Evolutionary conservation across 2,113 vertebrate genomes (phyloP), one percentile per base, ranked within the genome.

Genomic region (Corydoras sp.): DNA sequence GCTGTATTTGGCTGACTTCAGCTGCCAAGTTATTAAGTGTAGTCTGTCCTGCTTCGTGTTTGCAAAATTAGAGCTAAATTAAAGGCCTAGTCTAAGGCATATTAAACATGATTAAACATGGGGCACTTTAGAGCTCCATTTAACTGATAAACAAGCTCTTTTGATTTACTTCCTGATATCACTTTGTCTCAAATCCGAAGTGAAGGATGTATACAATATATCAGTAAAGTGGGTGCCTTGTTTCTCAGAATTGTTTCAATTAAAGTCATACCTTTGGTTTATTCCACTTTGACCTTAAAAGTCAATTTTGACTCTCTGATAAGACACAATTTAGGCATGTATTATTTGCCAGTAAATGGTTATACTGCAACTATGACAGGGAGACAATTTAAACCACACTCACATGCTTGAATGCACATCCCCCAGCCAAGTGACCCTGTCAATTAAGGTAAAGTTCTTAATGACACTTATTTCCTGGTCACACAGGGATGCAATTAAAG

Each of bases 91-190:
- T 68, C 32, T 60, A 55, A 30, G 58, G 65, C 69, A 79, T 69
- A 76, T 76, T 56, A 79, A 69, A 43, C 35, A 43, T 58, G 58
- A 75, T 69, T 76, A 65, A 72, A 64, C 65, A 75, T 14, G 15
- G 43, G 3, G 61, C 59, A 32, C 56, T 65, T 43, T 59, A 60
- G 32, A 70, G 60, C 56, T 70, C 51, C 58, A 74, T 65, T 71
- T 77, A 77, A 61, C 51, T 62, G 69, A 72, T 69, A 79, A 70
- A 75, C 77, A 62, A 58, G 77, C 73, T 60, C 72, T 64, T 78
- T 79, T 79, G 55, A 54, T 79, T 79, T 58, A 72, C 75, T 43
- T 69, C 56, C 62, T 15, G 60, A 72, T 49, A 64, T 24, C 4
- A 12, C 5, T 60, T 55, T 60, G 13, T 15, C 48, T 29, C 35